These are phyloP conservation scores for Amphiprion percula DNA, from an alignment of 2,113 vertebrate genomes.

Conservation along the genomic window DNA sequence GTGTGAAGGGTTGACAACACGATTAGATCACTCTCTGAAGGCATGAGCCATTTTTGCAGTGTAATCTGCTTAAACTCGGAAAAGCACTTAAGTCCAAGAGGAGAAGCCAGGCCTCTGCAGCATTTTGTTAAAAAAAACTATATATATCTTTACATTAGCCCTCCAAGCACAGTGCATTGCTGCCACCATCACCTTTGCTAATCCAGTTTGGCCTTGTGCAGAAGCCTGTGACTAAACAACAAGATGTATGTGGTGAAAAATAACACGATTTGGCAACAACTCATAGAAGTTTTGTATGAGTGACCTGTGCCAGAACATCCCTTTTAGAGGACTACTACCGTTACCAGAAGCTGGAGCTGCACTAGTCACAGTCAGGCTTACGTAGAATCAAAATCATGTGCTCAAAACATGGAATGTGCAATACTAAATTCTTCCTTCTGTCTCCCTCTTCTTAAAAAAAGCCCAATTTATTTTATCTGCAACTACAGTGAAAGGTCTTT, in stretches of 20 bases:
- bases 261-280: conserved; percentile 3
- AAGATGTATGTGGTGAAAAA: background rate
- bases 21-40: conserved; percentile 47
- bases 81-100: conserved; percentile 43
- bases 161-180: background rate
- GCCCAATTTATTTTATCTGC: too few species aligned
- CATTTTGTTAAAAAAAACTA: background rate
- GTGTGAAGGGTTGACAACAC: conserved; percentile 35
- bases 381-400: too few species aligned
- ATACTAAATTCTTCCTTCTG: too few species aligned
- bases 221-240: background rate
- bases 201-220: background rate
- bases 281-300: conserved; percentile 6
- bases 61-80: conserved; percentile 59
- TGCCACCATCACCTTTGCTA: conserved; percentile 12
- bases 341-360: background rate
- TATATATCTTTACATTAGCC: background rate
- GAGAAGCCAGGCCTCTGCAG: conserved; percentile 4
- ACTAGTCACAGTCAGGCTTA: too few species aligned
- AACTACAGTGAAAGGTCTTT: too few species aligned
- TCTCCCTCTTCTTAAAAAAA: too few species aligned
- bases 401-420: too few species aligned
- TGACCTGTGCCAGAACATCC: background rate
- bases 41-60: conserved; percentile 25
- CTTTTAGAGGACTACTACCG: background rate